Evolutionary conservation across 2,113 vertebrate species (phyloP), one percentile per base, ranked within the genome.

Genomic region (Xiphias gladius): DNA sequence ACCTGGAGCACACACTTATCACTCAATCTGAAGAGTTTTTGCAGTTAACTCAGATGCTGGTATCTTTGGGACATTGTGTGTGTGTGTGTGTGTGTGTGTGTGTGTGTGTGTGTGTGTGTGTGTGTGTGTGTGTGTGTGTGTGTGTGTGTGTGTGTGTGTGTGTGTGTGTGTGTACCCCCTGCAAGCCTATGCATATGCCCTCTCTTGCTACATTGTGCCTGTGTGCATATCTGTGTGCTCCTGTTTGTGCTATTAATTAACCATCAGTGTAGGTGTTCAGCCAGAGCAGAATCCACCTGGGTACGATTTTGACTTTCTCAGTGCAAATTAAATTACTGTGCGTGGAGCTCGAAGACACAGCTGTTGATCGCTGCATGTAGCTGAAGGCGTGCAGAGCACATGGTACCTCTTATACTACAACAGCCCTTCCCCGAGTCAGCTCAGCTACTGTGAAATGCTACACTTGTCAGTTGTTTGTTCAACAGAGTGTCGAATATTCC

Each of bases 231-330:
- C 54, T 63, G 2, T 20, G 1, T 17, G 10, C 76, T 83, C 22
- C 17, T 85, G 71, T 92, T 90, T 91, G 83, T 48, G 61, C 84
- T 89, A 79, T 89, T 94, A 94, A 93, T 94, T 88, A 93, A 84
- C 76, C 77, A n/a, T 59, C 81, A 86, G 79, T 55, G 30, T 68
- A 83, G 79, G 73, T 87, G 81, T 86, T 78, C 64, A 78, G 59
- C 41, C 63, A n/a, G 50, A 63, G 83, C 79, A 62, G 57, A 81
- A 90, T 85, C 48, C 68, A 75, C 79, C 52, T 13, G 66, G 80
- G 80, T 84, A 72, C 58, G 19, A 68, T 78, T 91, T 62, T 83
- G 70, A 82, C 76, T 79, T 35, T 75, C 82, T 86, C 62, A 9
- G 55, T 85, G 89, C 73, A 91, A 92, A 93, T 91, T 84, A 84